Evolutionary conservation across 2,113 vertebrate genomes (phyloP).

Genomic region (Maccullochella peelii): DNA sequence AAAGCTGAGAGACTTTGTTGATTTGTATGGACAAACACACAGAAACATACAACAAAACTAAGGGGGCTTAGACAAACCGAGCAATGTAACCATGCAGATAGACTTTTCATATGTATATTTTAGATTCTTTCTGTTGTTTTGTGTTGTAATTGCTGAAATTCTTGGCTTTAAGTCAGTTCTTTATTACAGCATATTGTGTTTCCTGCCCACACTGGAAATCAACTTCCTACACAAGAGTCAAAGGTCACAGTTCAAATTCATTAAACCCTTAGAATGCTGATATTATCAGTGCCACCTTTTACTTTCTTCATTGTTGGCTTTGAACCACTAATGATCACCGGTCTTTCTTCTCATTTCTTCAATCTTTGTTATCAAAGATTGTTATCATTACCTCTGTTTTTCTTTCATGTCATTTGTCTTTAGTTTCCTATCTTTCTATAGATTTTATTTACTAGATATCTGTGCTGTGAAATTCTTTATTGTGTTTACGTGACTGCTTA

Average conservation of each 20-base stretch:
- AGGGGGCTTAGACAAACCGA: constrained; percentile 71
- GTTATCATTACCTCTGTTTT: constrained; percentile 13
- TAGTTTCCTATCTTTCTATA: neutral
- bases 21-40: constrained; percentile 82
- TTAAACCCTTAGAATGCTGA: constrained; percentile 84
- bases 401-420: constrained; percentile 29
- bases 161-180: constrained; percentile 29
- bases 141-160: constrained; percentile 55
- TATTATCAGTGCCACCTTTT: constrained; percentile 46
- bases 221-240: constrained; percentile 43
- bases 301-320: constrained; percentile 35
- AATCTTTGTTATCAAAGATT: neutral
- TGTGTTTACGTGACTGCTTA: constrained; percentile 3
- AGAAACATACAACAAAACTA: constrained; percentile 83
- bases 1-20: constrained; percentile 64
- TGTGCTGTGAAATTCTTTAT: constrained; percentile 22
- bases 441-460: constrained; percentile 32
- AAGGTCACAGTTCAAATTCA: constrained; percentile 50
- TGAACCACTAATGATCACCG: constrained; percentile 22
- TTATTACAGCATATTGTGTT: constrained; percentile 34
- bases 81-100: constrained; percentile 55
- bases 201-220: constrained; percentile 35
- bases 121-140: constrained; percentile 47
- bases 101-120: constrained; percentile 42
- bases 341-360: constrained; percentile 40